Base-by-base conservation (phyloP, 2,797 vertebrate genomes). In the Lagocephalus sceleratus region DNA sequence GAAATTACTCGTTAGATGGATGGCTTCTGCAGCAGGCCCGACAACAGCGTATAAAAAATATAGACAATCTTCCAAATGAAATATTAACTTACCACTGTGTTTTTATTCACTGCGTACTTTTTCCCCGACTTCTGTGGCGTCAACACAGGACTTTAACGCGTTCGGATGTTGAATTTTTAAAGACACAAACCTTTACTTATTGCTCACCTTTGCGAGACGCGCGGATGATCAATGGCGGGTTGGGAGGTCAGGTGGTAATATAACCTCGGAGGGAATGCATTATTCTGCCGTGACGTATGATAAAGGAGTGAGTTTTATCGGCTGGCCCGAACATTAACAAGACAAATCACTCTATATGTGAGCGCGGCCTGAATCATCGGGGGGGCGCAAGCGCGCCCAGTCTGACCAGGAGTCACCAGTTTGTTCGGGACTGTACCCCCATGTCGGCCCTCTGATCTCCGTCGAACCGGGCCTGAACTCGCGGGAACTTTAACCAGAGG, bases 1-100 rank as follows among this genome's bases (percentile, higher is more conserved):
- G 46, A 74, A 73, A 82, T 80, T 77, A 71, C 74, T 63, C 67
- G 54, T 66, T 54, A 77, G 76, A 84, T 78, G 61, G 63, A 83
- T 84, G 79, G 21, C 53, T 80, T 83, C 60, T 63, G 54, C 49
- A 32, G 51, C 65, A 20, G n/a, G 40, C 51, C 63, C 64, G 67
- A 71, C 75, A 59, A 39, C 57, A 48, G 41, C 55, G 75, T 72
- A 63, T 76, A 74, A 79, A 73, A 62, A 56, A 77, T 75, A 79
- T 45, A 76, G 68, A 71, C 60, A 64, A 66, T 73, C 25, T 61
- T 50, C 40, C 56, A 75, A 76, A 79, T 74, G 43, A 76, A 76
- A 79, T 63, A 80, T 71, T 73, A 78, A 56, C 62, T 58, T 46
- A 22, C 40, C 51, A 21, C 42, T 46, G 52, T 51, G 35, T 66